phyloP scores from a whole-genome alignment of 2,113 vertebrate species.

The Lophochroa leadbeateri region DNA sequence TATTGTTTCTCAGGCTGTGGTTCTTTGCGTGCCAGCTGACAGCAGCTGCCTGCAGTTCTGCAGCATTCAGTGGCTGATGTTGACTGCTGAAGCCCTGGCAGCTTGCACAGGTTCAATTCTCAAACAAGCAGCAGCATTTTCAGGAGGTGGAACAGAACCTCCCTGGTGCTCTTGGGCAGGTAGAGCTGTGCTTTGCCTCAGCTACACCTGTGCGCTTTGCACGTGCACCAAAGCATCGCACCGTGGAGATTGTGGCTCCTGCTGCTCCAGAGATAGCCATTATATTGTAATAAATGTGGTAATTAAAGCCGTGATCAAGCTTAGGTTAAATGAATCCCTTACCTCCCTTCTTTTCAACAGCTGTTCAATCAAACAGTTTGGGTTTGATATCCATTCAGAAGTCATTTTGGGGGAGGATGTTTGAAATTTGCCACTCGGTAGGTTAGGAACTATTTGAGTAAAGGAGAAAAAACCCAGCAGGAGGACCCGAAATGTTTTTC shows the following conservation, averaged over 20 bases:
- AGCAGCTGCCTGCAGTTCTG: neutral
- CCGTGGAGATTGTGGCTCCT: neutral
- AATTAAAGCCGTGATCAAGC: neutral
- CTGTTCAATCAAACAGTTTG: neutral
- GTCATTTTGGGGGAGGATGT: neutral
- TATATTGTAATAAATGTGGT: neutral
- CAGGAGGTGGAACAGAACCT: neutral
- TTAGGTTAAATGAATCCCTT: neutral
- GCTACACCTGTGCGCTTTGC: neutral
- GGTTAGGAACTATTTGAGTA: neutral
- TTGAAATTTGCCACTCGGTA: neutral
- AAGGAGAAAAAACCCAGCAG: rapidly evolving
- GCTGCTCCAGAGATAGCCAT: neutral
- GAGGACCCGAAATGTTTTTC: neutral
- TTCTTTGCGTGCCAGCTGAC: neutral
- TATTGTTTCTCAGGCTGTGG: neutral
- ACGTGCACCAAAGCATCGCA: rapidly evolving
- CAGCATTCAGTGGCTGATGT: neutral
- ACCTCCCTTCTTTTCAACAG: neutral
- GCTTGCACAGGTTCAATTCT: neutral
- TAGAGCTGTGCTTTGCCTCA: neutral
- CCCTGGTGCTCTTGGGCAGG: neutral
- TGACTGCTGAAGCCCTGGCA: neutral
- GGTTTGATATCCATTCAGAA: neutral
- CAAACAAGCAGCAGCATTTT: neutral